Percentiles rank a stretch among this genome's conserved stretches.
These are phyloP conservation scores for Luperina nickerlii DNA, from an alignment of 2,888 invertebrate genomes.

Conservation along the genomic window DNA sequence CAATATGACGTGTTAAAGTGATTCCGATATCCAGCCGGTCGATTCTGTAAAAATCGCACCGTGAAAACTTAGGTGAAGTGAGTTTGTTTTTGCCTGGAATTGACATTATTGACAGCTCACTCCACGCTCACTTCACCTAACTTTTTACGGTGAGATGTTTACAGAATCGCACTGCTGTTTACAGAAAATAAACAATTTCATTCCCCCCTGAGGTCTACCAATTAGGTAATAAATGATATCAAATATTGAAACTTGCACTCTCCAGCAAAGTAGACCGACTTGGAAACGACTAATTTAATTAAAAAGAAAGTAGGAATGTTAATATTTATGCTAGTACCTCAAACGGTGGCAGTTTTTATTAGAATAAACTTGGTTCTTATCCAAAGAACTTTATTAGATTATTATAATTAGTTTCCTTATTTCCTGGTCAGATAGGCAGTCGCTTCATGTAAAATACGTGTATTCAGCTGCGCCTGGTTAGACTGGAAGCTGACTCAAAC, in stretches of 20 bases:
- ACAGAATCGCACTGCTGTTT: too few relatives aligned
- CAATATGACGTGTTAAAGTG: neutral
- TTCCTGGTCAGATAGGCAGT: too few relatives aligned
- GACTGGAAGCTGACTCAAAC: too few relatives aligned
- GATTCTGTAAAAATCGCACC: too few relatives aligned
- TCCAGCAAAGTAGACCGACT: slow-evolving; percentile 12
- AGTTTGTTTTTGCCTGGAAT: too few relatives aligned
- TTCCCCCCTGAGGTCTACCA: neutral
- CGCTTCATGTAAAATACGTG: too few relatives aligned
- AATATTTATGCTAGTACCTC: slow-evolving; percentile 29
- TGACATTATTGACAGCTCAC: too few relatives aligned
- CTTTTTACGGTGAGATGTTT: too few relatives aligned
- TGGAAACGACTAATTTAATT: slow-evolving; percentile 49
- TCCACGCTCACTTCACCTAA: too few relatives aligned
- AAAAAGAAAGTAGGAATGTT: slow-evolving; percentile 22
- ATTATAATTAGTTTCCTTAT: neutral
- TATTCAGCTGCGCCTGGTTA: too few relatives aligned
- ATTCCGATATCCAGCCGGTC: neutral
- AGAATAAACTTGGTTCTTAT: slow-evolving; percentile 19
- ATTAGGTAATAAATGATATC: slow-evolving; percentile 12
- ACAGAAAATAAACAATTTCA: neutral
- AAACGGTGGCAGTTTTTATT: slow-evolving; percentile 40
- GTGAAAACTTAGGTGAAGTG: too few relatives aligned
- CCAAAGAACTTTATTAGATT: slow-evolving; percentile 9
- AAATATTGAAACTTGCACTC: slow-evolving; percentile 19